These are phyloP conservation scores for Pelvicachromis taeniatus DNA, from an alignment of 2,113 vertebrate species.

Conservation along the genomic window DNA sequence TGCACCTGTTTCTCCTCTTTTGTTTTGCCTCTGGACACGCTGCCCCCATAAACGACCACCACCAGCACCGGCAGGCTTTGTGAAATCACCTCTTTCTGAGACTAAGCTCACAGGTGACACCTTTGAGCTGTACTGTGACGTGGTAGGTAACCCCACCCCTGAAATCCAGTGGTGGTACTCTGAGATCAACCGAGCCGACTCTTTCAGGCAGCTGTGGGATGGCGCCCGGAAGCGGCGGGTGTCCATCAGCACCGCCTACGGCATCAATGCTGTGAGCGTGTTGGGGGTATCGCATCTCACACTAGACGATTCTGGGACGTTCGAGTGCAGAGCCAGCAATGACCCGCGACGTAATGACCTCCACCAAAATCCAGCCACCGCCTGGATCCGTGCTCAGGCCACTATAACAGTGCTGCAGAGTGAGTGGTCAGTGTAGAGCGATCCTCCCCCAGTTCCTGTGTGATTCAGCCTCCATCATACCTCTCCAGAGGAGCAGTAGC, in stretches of 20 bases:
- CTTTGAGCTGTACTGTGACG: constrained; percentile 97
- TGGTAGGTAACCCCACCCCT: constrained; percentile 91
- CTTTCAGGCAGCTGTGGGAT: constrained; percentile 96
- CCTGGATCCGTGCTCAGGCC: constrained; percentile 97
- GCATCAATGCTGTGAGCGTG: constrained; percentile 88
- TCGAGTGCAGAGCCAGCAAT: constrained; percentile 98
- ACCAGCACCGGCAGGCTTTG: constrained; percentile 88
- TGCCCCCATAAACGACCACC: constrained; percentile 23
- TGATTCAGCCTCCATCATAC: constrained; percentile 28
- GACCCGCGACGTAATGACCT: constrained; percentile 92
- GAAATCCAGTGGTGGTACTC: constrained; percentile 99
- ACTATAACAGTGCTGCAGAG: constrained; percentile 94
- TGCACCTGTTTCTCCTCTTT: constrained; percentile 1
- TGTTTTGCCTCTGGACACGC: neutral
- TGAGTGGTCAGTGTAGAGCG: constrained; percentile 79
- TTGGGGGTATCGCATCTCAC: constrained; percentile 85
- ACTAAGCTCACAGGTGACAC: constrained; percentile 94
- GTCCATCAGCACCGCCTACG: constrained; percentile 90
- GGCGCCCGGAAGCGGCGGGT: constrained; percentile 89
- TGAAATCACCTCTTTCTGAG: constrained; percentile 96
- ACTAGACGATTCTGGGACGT: constrained; percentile 91
- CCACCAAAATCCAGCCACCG: constrained; percentile 92
- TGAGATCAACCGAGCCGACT: constrained; percentile 91
- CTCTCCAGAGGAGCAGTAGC: constrained; percentile 12
- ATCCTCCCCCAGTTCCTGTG: neutral